Base-by-base conservation (phyloP, 2,888 invertebrate genomes). In the Polylopha cassiicola region DNA sequence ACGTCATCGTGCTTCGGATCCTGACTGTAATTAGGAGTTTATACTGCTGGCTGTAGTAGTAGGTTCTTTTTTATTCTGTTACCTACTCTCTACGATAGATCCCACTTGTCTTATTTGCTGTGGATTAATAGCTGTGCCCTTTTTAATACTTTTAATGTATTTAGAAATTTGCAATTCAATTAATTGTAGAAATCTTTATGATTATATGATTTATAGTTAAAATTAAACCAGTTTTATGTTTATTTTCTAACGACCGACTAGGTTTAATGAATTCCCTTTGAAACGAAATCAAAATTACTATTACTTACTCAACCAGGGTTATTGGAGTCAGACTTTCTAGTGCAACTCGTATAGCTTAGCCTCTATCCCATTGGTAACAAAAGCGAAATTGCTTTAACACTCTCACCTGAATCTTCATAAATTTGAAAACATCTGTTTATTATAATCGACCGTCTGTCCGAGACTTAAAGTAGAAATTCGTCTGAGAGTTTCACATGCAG, bases 311-410 rank as follows among this genome's bases (percentile, higher is more conserved):
- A 45, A 45, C 45, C 39, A 46, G 62, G 70, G 68, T 68, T 60
- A 64, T 39, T 37, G 53, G 53, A 58, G 65, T 65, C 66, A 64
- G 58, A 70, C 72, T 73, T 73, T 73, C 72, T 72, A 71, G 60
- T 58, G 46, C 52, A 55, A 43, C 38, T 33, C 30, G 4, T 47
- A 47, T 32, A 37, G 37, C 47, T 46, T 38, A 39, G 46, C 49
- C 58, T 55, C 48, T 73, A 68, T 54, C 48, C 23, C 46, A 23
- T 39, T 37, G 21, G 31, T 3, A 33, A 51, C 66, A 72, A 56
- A 60, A 55, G 53, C 58, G 42, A 57, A 52, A 61, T 50, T 71
- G 48, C 59, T 49, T 50, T 44, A 46, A 58, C 61, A 61, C 63
- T 65, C 55, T 68, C 58, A 51, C 48, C 43, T 22, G 31, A 17